These are phyloP conservation scores for Hirtodrosophila duncani DNA, from an alignment of 2,888 invertebrate genomes.

Conservation along the genomic window DNA sequence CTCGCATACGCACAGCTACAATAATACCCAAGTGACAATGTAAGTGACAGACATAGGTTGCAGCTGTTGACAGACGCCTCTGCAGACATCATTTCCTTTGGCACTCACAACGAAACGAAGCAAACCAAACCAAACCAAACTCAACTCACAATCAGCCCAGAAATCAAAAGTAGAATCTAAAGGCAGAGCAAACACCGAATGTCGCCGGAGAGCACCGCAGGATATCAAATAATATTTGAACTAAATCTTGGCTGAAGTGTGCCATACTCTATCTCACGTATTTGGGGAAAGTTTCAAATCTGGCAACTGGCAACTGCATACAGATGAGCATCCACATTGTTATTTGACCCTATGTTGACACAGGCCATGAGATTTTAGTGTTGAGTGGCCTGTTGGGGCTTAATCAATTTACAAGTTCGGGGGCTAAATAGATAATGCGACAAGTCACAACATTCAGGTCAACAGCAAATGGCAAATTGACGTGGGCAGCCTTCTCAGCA, in stretches of 20 bases:
- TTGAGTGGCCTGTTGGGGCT: slow-evolving; percentile 7
- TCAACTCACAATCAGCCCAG: too few relatives aligned
- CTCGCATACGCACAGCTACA: too few relatives aligned
- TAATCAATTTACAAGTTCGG: slow-evolving; percentile 52
- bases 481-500: too few relatives aligned
- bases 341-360: slow-evolving; percentile 26
- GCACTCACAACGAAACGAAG: too few relatives aligned
- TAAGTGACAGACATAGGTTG: slow-evolving; percentile 50
- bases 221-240: slow-evolving; percentile 71
- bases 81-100: slow-evolving; percentile 30
- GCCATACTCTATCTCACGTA: slow-evolving; percentile 20
- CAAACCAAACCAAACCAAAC: too few relatives aligned
- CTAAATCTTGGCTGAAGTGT: slow-evolving; percentile 26
- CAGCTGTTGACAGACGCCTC: slow-evolving; percentile 43
- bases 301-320: slow-evolving; percentile 25
- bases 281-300: slow-evolving; percentile 39
- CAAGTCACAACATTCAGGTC: slow-evolving; percentile 44
- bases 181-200: slow-evolving; percentile 58
- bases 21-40: slow-evolving; percentile 64
- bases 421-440: slow-evolving; percentile 46
- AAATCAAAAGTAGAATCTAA: slow-evolving; percentile 57
- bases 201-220: slow-evolving; percentile 51
- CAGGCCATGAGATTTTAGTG: slow-evolving; percentile 1
- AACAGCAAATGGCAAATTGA: slow-evolving; percentile 26
- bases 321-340: slow-evolving; percentile 39